Conservation (phyloP, 2,888 invertebrate genomes). For the Nephrotoma guestfalica region DNA sequence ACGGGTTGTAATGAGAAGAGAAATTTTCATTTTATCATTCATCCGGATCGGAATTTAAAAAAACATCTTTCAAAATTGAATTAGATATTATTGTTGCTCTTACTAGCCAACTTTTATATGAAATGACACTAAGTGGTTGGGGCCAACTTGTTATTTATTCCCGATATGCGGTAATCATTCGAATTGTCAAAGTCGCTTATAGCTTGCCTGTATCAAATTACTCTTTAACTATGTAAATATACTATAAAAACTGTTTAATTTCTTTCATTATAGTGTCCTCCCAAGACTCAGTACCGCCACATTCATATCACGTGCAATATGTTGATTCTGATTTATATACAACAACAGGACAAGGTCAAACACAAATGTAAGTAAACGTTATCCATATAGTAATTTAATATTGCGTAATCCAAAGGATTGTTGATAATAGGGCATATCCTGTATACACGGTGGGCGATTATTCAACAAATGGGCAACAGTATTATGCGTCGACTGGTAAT, state of each 20-base stretch:
- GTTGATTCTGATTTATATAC: conserved; percentile 54
- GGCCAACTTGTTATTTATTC: no score
- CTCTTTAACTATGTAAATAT: background rate
- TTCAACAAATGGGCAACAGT: conserved; percentile 37
- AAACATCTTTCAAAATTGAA: no score
- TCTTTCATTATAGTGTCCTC: conserved; percentile 25
- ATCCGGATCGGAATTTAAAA: no score
- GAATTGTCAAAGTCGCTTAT: conserved; percentile 7
- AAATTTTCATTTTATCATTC: no score
- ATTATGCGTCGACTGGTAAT: conserved; percentile 38
- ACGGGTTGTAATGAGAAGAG: no score
- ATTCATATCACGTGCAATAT: conserved; percentile 55
- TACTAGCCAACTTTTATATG: no score
- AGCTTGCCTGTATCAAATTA: background rate
- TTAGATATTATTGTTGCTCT: no score
- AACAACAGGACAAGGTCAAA: conserved; percentile 43
- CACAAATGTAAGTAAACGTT: conserved; percentile 37
- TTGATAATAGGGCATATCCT: conserved; percentile 47
- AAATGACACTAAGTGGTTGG: no score
- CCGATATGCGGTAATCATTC: no score
- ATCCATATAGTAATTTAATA: background rate
- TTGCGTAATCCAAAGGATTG: background rate
- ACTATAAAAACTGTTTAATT: conserved; percentile 5
- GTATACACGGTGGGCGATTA: conserved; percentile 60
- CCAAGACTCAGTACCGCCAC: conserved; percentile 24